A percentile compares a stretch with the other conserved stretches of the same genome.
Conservation (phyloP, 2,113 vertebrate species). For the Mesocricetus auratus region DNA sequence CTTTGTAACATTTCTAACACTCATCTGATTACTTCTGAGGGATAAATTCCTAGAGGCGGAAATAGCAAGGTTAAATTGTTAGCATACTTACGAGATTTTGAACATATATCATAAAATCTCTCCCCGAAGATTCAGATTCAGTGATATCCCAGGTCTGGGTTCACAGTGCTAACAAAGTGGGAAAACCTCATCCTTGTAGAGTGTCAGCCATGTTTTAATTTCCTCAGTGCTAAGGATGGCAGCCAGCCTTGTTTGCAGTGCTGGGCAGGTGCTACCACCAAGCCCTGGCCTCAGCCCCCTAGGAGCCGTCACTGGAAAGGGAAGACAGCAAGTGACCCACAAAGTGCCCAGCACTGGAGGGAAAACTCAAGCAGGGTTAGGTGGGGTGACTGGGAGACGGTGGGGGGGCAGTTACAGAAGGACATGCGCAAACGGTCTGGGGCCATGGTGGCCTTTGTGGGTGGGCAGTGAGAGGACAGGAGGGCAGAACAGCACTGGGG, state of each 20-base stretch:
- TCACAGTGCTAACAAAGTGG: neutral
- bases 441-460: neutral
- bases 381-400: neutral
- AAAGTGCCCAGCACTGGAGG: neutral
- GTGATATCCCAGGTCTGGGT: neutral
- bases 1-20: conserved; percentile 44
- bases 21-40: conserved; percentile 1
- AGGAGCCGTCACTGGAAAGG: neutral
- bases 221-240: neutral
- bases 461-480: neutral
- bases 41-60: conserved; percentile 34
- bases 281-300: no score
- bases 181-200: neutral
- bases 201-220: neutral
- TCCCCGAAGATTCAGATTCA: neutral
- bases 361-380: neutral
- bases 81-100: neutral
- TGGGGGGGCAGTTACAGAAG: neutral
- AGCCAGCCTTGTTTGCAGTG: neutral
- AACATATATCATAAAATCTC: neutral
- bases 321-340: neutral
- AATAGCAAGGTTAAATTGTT: neutral
- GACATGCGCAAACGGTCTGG: neutral
- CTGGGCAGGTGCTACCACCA: neutral
- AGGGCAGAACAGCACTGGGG: neutral